Evolutionary conservation across 2,888 invertebrate genomes (phyloP).

Genomic region (Polyploca ridens): DNA sequence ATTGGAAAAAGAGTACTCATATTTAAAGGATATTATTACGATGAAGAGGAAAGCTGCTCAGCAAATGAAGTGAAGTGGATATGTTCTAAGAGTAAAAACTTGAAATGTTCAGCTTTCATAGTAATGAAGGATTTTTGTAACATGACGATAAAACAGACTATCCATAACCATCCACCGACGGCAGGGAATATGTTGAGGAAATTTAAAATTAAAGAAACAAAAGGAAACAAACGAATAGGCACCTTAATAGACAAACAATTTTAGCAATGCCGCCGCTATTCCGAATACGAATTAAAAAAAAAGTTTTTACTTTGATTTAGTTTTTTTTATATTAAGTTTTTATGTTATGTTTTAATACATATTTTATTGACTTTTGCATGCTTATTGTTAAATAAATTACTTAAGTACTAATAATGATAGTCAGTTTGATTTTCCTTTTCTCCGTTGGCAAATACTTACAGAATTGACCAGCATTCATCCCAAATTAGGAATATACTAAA

Average conservation of each 20-base stretch:
- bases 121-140: conserved; percentile 35
- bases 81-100: conserved; percentile 7
- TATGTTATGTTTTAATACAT: no score
- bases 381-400: no score
- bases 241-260: not conserved
- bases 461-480: no score
- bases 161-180: conserved; percentile 43
- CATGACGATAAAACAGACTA: conserved; percentile 31
- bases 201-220: conserved; percentile 18
- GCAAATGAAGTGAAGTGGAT: conserved; percentile 13
- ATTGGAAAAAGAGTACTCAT: conserved; percentile 41
- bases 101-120: conserved; percentile 41
- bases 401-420: no score
- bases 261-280: no score
- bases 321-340: no score
- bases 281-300: no score
- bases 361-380: no score
- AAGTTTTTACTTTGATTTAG: no score
- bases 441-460: no score
- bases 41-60: conserved; percentile 27
- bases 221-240: not conserved
- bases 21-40: conserved; percentile 42
- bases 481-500: no score
- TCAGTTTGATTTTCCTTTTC: no score
- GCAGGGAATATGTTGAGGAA: conserved; percentile 23